These are phyloP conservation scores for Scolopax bukidnonensis DNA, from an alignment of 2,797 vertebrate genomes.

Conservation along the genomic window DNA sequence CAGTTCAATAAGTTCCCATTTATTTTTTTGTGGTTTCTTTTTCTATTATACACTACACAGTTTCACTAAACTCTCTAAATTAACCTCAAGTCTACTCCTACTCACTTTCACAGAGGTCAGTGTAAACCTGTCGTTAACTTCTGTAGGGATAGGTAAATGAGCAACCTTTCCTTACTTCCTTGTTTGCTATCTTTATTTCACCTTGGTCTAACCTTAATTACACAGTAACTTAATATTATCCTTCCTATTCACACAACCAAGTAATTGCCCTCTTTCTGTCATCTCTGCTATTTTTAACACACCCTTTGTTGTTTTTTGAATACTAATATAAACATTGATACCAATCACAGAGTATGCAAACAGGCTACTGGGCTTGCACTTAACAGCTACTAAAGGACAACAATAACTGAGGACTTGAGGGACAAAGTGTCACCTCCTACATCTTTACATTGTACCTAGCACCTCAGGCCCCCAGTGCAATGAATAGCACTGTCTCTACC, in stretches of 20 bases:
- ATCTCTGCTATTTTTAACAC: conserved; percentile 70
- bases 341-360: conserved; percentile 60
- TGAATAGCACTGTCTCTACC: not conserved
- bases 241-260: conserved; percentile 58
- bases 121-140: conserved; percentile 13
- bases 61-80: conserved; percentile 27
- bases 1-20: not conserved
- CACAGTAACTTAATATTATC: conserved; percentile 66
- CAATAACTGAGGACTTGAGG: not conserved
- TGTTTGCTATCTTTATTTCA: conserved; percentile 64
- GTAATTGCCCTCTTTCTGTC: conserved; percentile 71
- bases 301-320: conserved; percentile 68
- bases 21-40: conserved; percentile 35
- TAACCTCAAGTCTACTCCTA: not conserved
- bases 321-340: conserved; percentile 70
- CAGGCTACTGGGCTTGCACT: conserved; percentile 47
- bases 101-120: not conserved
- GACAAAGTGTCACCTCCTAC: not conserved
- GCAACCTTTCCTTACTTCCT: conserved; percentile 21
- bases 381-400: not conserved
- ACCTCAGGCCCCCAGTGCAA: not conserved
- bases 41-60: not conserved
- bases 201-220: conserved; percentile 73
- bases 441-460: not conserved
- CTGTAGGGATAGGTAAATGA: not conserved